A percentile compares a stretch with the other conserved stretches of the same genome.
Evolutionary conservation across 2,113 vertebrate genomes (phyloP).

Genomic region (Pipra filicauda): DNA sequence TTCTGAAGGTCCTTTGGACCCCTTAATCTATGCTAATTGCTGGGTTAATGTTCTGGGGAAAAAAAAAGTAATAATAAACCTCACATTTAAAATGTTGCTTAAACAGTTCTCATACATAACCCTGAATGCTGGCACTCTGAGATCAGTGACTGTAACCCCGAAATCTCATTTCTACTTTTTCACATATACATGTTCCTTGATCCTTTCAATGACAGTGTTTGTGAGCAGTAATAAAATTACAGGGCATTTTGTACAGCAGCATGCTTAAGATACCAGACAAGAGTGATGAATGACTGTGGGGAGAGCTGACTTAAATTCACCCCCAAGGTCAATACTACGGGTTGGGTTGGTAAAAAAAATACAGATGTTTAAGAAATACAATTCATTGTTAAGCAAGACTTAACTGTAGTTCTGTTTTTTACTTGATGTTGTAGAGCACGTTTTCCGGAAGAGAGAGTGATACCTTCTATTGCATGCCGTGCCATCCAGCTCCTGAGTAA

Average conservation of each 20-base stretch:
- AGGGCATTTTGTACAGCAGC: not conserved
- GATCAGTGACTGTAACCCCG: not conserved
- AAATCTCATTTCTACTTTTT: not conserved
- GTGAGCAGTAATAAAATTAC: not conserved
- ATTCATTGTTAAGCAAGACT: not conserved
- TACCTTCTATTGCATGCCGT: not conserved
- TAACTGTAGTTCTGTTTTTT: not conserved
- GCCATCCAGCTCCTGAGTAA: not conserved
- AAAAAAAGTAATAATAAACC: not conserved
- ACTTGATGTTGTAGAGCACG: not conserved
- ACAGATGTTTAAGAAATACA: not conserved
- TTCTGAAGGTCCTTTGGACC: not conserved
- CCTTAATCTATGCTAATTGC: not conserved
- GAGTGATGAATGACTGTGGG: not conserved
- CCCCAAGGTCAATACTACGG: not conserved
- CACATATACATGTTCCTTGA: not conserved
- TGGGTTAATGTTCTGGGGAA: not conserved
- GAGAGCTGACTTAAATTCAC: not conserved
- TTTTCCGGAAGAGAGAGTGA: not conserved
- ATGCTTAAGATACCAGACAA: not conserved
- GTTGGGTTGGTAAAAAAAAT: not conserved
- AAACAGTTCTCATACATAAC: not conserved
- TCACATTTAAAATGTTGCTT: not conserved
- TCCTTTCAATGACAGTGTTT: not conserved
- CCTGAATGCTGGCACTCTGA: not conserved